Percentiles rank a stretch among this genome's conserved stretches.
phyloP scores from a whole-genome alignment of 2,797 vertebrate genomes.

The Lophius americanus region DNA sequence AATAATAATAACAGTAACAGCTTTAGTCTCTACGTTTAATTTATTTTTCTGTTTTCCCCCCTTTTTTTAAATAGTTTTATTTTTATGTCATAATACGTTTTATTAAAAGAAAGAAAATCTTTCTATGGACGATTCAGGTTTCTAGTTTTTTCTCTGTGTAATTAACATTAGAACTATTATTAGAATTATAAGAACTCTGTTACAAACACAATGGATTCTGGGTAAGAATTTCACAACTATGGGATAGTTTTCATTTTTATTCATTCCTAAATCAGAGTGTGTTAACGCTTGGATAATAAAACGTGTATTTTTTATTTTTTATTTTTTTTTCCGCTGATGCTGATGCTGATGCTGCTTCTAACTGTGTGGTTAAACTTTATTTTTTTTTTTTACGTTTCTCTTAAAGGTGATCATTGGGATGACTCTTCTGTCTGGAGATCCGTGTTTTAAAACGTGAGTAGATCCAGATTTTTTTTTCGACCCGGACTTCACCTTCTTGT shows the following conservation, averaged over 20 bases:
- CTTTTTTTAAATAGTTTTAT: too few relatives aligned
- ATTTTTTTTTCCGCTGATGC: too few relatives aligned
- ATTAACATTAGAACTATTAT: too few relatives aligned
- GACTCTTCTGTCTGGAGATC: conserved; percentile 95
- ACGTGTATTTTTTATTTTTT: background rate
- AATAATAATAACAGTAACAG: too few relatives aligned
- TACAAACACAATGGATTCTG: background rate
- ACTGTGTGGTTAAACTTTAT: background rate
- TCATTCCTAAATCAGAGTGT: background rate
- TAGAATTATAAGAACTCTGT: too few relatives aligned
- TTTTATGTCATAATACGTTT: too few relatives aligned
- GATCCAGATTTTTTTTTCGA: background rate
- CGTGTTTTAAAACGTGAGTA: conserved; percentile 98
- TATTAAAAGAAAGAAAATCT: too few relatives aligned
- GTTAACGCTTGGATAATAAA: background rate
- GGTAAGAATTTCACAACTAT: conserved; percentile 6
- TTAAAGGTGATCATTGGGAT: conserved; percentile 93
- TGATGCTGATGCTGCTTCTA: background rate
- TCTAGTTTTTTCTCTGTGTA: too few relatives aligned
- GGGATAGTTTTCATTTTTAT: background rate
- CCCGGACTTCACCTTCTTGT: too few relatives aligned
- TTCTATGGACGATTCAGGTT: too few relatives aligned
- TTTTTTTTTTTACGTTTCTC: background rate
- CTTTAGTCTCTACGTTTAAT: too few relatives aligned
- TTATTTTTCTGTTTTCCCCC: too few relatives aligned